phyloP scores from a whole-genome alignment of 1,140 invertebrate species.

The Brachionus rubens region DNA sequence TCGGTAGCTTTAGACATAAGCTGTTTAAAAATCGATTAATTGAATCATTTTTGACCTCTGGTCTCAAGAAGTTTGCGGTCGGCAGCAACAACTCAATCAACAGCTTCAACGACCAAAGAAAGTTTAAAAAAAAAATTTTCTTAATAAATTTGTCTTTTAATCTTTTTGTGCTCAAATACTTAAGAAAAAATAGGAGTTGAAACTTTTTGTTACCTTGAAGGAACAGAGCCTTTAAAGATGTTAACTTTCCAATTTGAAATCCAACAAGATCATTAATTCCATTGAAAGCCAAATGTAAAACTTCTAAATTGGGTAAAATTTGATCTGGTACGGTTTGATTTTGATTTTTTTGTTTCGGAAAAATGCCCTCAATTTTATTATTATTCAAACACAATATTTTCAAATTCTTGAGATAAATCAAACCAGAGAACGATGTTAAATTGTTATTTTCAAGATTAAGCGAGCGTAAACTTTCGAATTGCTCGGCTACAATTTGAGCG shows the following conservation, averaged over 20 bases:
- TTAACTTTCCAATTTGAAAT: slow-evolving; percentile 54
- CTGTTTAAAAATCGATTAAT: no score
- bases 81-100: no score
- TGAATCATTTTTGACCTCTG: no score
- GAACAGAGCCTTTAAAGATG: slow-evolving; percentile 58
- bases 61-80: no score
- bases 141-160: no score
- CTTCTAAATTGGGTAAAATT: slow-evolving; percentile 57
- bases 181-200: no score
- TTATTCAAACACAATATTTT: slow-evolving; percentile 60
- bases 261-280: slow-evolving; percentile 56
- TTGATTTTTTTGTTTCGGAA: slow-evolving; percentile 49
- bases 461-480: slow-evolving; percentile 10
- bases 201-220: slow-evolving; percentile 53
- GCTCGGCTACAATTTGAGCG: slow-evolving; percentile 50
- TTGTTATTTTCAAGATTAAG: slow-evolving; percentile 60
- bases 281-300: slow-evolving; percentile 60
- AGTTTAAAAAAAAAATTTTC: no score
- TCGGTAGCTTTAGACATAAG: no score
- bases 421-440: slow-evolving; percentile 57
- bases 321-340: slow-evolving; percentile 47
- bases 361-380: slow-evolving; percentile 58
- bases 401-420: slow-evolving; percentile 57
- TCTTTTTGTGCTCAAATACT: no score
- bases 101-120: no score